Percentiles rank a stretch among this genome's conserved stretches.
phyloP scores from a whole-genome alignment of 1,140 invertebrate species.

The Drosophila leontia region DNA sequence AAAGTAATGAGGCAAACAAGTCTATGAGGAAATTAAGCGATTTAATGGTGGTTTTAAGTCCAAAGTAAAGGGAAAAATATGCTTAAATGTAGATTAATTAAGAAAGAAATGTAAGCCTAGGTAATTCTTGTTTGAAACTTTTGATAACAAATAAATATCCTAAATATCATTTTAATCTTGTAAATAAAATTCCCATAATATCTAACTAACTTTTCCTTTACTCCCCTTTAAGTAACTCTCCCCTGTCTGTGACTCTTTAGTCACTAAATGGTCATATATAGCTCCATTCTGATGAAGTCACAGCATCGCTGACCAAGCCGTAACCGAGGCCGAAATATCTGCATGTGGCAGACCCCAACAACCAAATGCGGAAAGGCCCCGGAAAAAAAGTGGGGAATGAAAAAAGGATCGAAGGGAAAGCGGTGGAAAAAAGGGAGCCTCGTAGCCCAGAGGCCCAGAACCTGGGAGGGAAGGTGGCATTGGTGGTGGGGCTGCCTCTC shows the following conservation, averaged over 20 bases:
- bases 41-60: not conserved
- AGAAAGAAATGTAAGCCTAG: not conserved
- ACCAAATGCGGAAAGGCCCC: slow-evolving; percentile 22
- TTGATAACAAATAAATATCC: not conserved
- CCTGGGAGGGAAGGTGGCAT: slow-evolving; percentile 8
- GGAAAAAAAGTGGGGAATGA: not conserved
- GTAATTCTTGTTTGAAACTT: not conserved
- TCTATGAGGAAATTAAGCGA: not conserved
- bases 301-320: slow-evolving; percentile 35
- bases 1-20: slow-evolving; percentile 10
- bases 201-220: no score
- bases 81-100: not conserved
- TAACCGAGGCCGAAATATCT: slow-evolving; percentile 40
- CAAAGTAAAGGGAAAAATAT: not conserved
- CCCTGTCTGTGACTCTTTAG: not conserved
- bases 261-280: slow-evolving; percentile 3
- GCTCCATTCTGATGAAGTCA: slow-evolving; percentile 1
- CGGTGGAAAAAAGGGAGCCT: slow-evolving; percentile 5
- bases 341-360: slow-evolving; percentile 45
- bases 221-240: not conserved
- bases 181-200: not conserved
- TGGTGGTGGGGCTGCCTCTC: slow-evolving; percentile 1
- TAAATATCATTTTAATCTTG: not conserved
- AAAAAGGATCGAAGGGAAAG: not conserved
- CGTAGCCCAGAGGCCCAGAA: not conserved